A percentile compares a stretch with the other conserved stretches of the same genome.
Conservation (phyloP, 2,797 vertebrate genomes). For the Poecilia picta region DNA sequence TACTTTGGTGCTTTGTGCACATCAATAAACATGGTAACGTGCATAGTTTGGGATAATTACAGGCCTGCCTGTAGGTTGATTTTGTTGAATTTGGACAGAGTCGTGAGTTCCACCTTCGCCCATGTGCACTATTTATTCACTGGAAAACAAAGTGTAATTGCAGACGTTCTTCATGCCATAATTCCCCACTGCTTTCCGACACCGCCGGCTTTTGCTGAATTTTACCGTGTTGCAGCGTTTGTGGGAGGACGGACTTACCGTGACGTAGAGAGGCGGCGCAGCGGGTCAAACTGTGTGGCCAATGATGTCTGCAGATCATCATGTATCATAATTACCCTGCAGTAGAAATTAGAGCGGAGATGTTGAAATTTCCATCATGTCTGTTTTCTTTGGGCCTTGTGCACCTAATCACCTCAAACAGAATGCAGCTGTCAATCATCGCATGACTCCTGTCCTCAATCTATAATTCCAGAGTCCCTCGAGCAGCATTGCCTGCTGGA, state of each 20-base stretch:
- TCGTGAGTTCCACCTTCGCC: slow-evolving; percentile 4
- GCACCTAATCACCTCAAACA: slow-evolving; percentile 78
- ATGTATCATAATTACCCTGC: slow-evolving; percentile 80
- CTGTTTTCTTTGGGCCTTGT: slow-evolving; percentile 78
- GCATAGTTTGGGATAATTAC: slow-evolving; percentile 7
- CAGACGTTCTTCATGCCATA: slow-evolving; percentile 23
- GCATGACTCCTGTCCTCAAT: slow-evolving; percentile 78
- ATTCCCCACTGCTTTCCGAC: slow-evolving; percentile 21
- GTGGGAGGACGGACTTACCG: slow-evolving; percentile 4
- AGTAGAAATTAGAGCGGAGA: slow-evolving; percentile 78
- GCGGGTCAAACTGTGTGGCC: slow-evolving; percentile 65
- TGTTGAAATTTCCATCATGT: slow-evolving; percentile 81
- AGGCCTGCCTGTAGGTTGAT: slow-evolving; percentile 5
- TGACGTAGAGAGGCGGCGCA: slow-evolving; percentile 38
- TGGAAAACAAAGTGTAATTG: slow-evolving; percentile 15
- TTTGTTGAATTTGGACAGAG: slow-evolving; percentile 21
- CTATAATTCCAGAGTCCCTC: slow-evolving; percentile 76
- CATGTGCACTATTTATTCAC: slow-evolving; percentile 3
- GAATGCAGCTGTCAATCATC: slow-evolving; percentile 80
- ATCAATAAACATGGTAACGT: slow-evolving; percentile 10
- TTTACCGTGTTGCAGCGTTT: slow-evolving; percentile 5
- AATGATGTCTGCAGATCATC: slow-evolving; percentile 77
- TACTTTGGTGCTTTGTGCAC: slow-evolving; percentile 10
- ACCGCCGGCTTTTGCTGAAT: slow-evolving; percentile 36
- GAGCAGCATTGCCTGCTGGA: slow-evolving; percentile 58